Evolutionary conservation across 2,113 vertebrate genomes (phyloP).

Genomic region (Dolichallabes microphthalmus): DNA sequence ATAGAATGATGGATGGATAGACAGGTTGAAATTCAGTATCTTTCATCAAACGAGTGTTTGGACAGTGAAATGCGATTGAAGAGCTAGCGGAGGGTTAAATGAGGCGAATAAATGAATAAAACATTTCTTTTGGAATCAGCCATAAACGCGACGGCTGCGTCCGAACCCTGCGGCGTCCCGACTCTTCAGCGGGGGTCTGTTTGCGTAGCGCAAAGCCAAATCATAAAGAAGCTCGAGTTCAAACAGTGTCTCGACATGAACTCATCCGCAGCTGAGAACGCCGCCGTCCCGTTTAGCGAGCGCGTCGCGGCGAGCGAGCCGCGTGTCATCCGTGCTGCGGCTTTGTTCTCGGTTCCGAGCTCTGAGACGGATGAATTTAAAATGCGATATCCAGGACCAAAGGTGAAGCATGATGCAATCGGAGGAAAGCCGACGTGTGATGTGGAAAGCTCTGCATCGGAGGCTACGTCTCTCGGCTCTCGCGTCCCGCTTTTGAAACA

Average conservation of each 20-base stretch:
- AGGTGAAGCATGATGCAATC: conserved; percentile 14
- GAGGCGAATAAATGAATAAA: neutral
- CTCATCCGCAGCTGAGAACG: neutral
- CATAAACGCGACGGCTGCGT: neutral
- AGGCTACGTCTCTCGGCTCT: neutral
- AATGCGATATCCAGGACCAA: neutral
- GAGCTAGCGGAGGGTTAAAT: neutral
- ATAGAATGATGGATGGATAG: neutral
- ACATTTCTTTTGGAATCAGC: neutral
- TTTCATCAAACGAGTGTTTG: neutral
- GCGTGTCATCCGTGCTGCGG: neutral
- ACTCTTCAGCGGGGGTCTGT: neutral
- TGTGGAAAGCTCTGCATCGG: neutral
- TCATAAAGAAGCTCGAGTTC: neutral
- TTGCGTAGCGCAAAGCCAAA: neutral
- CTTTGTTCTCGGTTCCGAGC: neutral
- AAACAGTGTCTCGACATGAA: neutral
- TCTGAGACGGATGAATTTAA: neutral
- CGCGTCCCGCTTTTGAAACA: conserved; percentile 5
- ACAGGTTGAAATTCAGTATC: neutral
- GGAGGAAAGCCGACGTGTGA: neutral
- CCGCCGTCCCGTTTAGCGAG: neutral
- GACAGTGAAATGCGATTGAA: neutral
- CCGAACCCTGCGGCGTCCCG: neutral
- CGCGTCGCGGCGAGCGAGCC: neutral